A percentile compares a stretch with the other conserved stretches of the same genome.
Conservation (phyloP, 2,888 invertebrate species). For the Leptura quadrifasciata region DNA sequence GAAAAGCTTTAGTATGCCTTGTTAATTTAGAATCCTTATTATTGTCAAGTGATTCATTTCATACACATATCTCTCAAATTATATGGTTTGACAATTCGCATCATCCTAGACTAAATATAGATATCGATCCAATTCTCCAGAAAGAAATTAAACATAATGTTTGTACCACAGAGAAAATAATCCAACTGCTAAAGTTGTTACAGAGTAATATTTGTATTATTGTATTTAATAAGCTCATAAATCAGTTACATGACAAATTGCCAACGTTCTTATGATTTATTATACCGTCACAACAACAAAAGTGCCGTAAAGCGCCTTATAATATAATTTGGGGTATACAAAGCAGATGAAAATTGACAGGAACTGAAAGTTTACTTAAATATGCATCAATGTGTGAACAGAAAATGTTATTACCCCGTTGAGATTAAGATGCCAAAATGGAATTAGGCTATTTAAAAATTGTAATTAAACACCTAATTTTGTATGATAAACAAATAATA, state of each 20-base stretch:
- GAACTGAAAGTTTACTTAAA: constrained; percentile 2
- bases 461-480: neutral
- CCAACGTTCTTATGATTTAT: constrained; percentile 2
- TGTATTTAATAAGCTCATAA: constrained; percentile 4
- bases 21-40: neutral
- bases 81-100: too few relatives aligned
- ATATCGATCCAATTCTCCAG: constrained; percentile 20
- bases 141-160: constrained; percentile 23
- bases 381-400: neutral
- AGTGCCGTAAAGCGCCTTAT: neutral
- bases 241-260: neutral
- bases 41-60: constrained; percentile 22
- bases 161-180: neutral
- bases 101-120: constrained; percentile 26
- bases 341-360: constrained; percentile 7
- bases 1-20: neutral
- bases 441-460: neutral
- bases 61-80: constrained; percentile 8
- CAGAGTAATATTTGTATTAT: neutral
- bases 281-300: constrained; percentile 1
- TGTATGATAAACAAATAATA: neutral
- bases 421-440: neutral
- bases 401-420: neutral
- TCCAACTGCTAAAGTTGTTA: neutral
- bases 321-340: neutral